These are phyloP conservation scores for Cacatua alba DNA, from an alignment of 2,113 vertebrate genomes.

Conservation along the genomic window DNA sequence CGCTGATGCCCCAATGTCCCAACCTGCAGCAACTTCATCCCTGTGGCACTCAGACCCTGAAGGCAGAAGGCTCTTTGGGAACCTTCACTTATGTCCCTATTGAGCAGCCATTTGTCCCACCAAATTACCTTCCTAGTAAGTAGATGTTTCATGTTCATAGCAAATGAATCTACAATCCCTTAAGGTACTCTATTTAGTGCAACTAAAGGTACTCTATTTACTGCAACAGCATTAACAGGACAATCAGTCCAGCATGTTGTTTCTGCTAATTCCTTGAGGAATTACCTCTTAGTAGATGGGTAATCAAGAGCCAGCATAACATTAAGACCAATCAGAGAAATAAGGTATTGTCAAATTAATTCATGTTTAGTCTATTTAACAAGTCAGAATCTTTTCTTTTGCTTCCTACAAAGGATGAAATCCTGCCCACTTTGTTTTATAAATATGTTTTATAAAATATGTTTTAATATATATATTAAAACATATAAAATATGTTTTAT, in stretches of 20 bases:
- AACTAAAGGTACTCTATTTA: neutral
- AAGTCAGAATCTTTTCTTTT: neutral
- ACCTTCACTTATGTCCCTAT: neutral
- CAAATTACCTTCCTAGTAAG: neutral
- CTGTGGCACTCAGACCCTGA: neutral
- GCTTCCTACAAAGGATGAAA: neutral
- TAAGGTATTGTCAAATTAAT: neutral
- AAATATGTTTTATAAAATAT: too few species aligned
- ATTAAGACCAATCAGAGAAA: neutral
- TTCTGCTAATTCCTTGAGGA: neutral
- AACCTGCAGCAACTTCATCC: neutral
- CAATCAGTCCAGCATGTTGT: neutral
- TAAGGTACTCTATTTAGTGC: neutral
- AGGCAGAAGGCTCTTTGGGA: neutral
- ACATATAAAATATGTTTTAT: too few species aligned
- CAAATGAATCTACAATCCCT: neutral
- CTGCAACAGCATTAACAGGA: neutral
- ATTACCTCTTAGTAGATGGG: neutral
- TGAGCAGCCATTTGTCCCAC: neutral
- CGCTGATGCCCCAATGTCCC: neutral
- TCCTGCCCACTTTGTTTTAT: neutral
- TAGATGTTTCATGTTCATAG: neutral
- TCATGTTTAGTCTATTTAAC: neutral
- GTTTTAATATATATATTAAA: too few species aligned
- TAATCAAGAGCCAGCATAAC: neutral